These are phyloP conservation scores for Nerophis lumbriciformis DNA, from an alignment of 2,113 vertebrate species.

Conservation along the genomic window DNA sequence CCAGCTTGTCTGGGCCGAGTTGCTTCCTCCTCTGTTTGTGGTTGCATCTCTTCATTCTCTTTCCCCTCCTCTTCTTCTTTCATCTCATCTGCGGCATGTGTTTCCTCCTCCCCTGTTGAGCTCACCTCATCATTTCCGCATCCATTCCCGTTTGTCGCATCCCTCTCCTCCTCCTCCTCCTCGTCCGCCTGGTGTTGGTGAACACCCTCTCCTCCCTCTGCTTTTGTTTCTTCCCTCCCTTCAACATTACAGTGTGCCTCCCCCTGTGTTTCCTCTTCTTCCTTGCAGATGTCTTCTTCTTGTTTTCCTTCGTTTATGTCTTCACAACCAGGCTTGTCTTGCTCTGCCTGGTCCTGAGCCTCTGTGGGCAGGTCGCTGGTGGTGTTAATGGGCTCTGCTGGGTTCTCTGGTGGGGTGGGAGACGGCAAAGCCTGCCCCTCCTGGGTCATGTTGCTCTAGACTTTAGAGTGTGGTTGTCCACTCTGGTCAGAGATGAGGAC, in stretches of 20 bases:
- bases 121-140: constrained; percentile 24
- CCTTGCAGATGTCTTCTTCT: constrained; percentile 17
- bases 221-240: constrained; percentile 21
- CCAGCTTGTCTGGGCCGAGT: constrained; percentile 27
- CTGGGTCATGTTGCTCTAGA: constrained; percentile 72
- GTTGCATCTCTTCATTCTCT: constrained; percentile 28
- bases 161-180: constrained; percentile 31
- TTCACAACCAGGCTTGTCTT: constrained; percentile 15
- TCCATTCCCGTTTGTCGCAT: constrained; percentile 18
- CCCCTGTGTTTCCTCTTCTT: constrained; percentile 19
- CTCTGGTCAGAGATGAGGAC: constrained; percentile 23
- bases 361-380: constrained; percentile 20
- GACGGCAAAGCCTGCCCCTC: constrained; percentile 71
- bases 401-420: constrained; percentile 55
- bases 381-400: constrained; percentile 31
- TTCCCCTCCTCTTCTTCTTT: constrained; percentile 34
- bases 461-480: constrained; percentile 24
- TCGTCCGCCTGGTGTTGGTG: constrained; percentile 22
- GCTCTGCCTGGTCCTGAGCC: constrained; percentile 14
- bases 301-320: constrained; percentile 24
- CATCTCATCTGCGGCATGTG: constrained; percentile 20
- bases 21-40: constrained; percentile 23
- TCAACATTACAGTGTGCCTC: constrained; percentile 18
- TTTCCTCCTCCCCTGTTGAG: constrained; percentile 22
- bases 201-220: constrained; percentile 24